Base-by-base conservation (phyloP, 2,113 vertebrate genomes). In the Urocitellus parryii region DNA sequence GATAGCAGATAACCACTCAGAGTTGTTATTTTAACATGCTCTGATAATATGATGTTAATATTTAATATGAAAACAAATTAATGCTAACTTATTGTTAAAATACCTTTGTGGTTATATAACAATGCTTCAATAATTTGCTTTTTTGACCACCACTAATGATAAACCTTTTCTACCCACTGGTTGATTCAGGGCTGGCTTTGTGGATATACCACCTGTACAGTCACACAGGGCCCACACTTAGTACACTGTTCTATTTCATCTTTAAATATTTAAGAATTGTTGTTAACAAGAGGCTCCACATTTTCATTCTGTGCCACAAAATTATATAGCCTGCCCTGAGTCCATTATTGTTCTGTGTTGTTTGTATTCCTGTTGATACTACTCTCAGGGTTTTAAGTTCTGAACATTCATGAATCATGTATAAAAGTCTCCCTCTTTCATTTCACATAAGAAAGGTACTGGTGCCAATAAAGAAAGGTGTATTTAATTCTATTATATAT, bases 1-100 rank as follows among this genome's bases (percentile, higher is more conserved):
- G 67, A 63, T 51, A 51, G 68, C 27, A 39, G 10, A 65, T 80
- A 39, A 2, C 24, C 84, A 80, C 42, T 48, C 7, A 25, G 34
- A 51, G 24, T 13, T 88, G 3, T 20, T 29, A 82, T 95, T 78
- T 90, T 61, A 87, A 67, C 16, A 67, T n/a, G 27, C 10, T 58
- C 22, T 77, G 12, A 58, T 53, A 42, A 34, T 37, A 34, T 58
- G 25, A 56, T 39, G 17, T 39, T 79, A 88, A 96, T 65, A 70
- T 86, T 45, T 81, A 87, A 83, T 65, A 88, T 73, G 77, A 87
- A 83, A 81, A 82, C 11, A 96, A 68, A 79, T 73, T 27, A 70
- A 86, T 39, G n/a, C 74, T 70, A 76, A 74, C 0, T n/a, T 92
- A 77, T 67, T 51, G 17, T 70, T 82, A 67, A 77, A 81, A 61